Evolutionary conservation across 1,140 invertebrate genomes (phyloP), one percentile per base, ranked within the genome.

Genomic region (Halotydeus destructor): DNA sequence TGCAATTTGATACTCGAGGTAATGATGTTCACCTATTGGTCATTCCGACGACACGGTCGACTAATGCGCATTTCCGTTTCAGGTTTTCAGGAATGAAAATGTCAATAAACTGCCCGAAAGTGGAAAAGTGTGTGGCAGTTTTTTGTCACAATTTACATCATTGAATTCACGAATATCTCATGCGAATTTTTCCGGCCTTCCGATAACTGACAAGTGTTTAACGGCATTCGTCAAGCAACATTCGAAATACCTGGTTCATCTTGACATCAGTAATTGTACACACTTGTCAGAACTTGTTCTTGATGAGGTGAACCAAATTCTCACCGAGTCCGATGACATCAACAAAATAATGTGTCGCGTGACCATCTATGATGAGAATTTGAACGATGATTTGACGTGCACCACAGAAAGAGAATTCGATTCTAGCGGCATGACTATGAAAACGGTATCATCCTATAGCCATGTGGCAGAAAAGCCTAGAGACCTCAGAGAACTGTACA

Each of bases 1-100:
- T 42, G 46, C 24, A 28, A 47, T 23, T 23, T 22, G 24, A 32
- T 46, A 8, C 25, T 46, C 8, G 38, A 46, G 30, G 44, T 45
- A 32, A 32, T n/a, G n/a, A 38, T 39, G 6, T 3, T 5, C 31
- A 1, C 3, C 8, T 40, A 14, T 14, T 42, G 5, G 9, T 34
- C 12, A 12, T 16, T 6, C 12, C n/a, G 12, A 22, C 14, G n/a
- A 21, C 16, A n/a, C 35, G 14, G 33, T n/a, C 6, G 32, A 22
- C 16, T 16, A 22, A 26, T 42, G 28, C 12, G 1, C 24, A 2
- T 40, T 19, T 12, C 30, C 32, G 5, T 14, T 21, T n/a, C 38
- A 34, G 30, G 44, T 31, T 25, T 45, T 23, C 25, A 9, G 44
- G 11, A 28, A 45, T 9, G 18, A n/a, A 12, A 23, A 34, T 21